Conservation (phyloP, 1,140 invertebrate species). For the Bombyx mandarina region DNA sequence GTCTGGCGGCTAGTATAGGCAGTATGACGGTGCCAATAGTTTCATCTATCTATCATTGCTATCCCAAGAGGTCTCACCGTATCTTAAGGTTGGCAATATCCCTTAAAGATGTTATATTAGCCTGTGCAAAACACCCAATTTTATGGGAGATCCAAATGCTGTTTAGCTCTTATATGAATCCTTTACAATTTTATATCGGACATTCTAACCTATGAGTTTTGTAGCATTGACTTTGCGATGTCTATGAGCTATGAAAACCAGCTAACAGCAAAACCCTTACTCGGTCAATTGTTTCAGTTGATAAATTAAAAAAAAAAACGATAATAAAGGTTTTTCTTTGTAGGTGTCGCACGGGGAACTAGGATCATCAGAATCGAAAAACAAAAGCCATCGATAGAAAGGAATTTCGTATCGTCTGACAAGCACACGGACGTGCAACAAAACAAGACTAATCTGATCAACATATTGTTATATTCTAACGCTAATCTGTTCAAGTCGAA, state of each 20-base stretch:
- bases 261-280: neutral
- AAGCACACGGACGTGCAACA: constrained; percentile 11
- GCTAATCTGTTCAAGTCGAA: constrained; percentile 40
- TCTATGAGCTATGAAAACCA: neutral
- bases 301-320: neutral
- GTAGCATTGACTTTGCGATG: neutral
- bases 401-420: neutral
- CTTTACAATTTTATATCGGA: neutral
- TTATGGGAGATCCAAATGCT: too few species aligned
- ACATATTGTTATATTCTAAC: constrained; percentile 42
- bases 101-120: too few species aligned
- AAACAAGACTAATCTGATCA: constrained; percentile 32
- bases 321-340: constrained; percentile 5
- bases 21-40: too few species aligned
- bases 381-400: neutral
- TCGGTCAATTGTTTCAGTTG: neutral
- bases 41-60: too few species aligned
- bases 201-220: neutral
- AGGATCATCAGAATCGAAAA: neutral
- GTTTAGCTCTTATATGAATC: too few species aligned
- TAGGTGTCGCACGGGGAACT: constrained; percentile 1
- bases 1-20: too few species aligned
- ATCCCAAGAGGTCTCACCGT: too few species aligned
- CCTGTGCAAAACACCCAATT: too few species aligned
- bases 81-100: too few species aligned